A percentile compares a stretch with the other conserved stretches of the same genome.
phyloP scores from a whole-genome alignment of 2,797 vertebrate genomes.

The Myotis myotis region DNA sequence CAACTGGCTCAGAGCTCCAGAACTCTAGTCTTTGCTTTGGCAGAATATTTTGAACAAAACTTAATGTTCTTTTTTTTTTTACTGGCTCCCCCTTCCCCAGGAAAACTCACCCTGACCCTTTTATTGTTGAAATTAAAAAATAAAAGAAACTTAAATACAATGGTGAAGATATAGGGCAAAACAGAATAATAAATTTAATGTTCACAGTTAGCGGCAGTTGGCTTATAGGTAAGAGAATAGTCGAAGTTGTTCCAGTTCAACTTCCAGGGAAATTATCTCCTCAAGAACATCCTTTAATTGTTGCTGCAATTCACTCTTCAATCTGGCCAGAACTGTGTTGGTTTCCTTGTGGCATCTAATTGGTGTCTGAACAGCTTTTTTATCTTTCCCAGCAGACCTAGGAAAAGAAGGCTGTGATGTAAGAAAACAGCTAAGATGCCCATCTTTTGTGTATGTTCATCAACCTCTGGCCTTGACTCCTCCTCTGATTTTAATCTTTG shows the following conservation, averaged over 20 bases:
- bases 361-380: conserved; percentile 98
- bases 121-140: conserved; percentile 87
- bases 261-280: conserved; percentile 98
- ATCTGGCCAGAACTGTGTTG: conserved; percentile 97
- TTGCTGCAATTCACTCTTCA: conserved; percentile 98
- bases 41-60: not conserved
- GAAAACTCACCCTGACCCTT: conserved; percentile 77
- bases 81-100: conserved; percentile 56
- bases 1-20: not conserved
- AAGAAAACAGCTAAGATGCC: conserved; percentile 91
- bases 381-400: conserved; percentile 97
- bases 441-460: conserved; percentile 93
- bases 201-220: conserved; percentile 87
- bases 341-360: conserved; percentile 99
- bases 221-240: conserved; percentile 98
- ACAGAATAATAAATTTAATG: conserved; percentile 83
- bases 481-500: conserved; percentile 98
- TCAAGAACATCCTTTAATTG: conserved; percentile 98
- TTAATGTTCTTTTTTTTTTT: not conserved
- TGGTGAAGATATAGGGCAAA: conserved; percentile 85
- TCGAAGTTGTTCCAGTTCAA: conserved; percentile 98
- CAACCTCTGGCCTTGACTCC: conserved; percentile 94
- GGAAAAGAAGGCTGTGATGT: conserved; percentile 96
- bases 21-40: not conserved
- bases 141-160: conserved; percentile 86